Evolutionary conservation across 2,797 vertebrate species (phyloP).

Genomic region (Mustela erminea): DNA sequence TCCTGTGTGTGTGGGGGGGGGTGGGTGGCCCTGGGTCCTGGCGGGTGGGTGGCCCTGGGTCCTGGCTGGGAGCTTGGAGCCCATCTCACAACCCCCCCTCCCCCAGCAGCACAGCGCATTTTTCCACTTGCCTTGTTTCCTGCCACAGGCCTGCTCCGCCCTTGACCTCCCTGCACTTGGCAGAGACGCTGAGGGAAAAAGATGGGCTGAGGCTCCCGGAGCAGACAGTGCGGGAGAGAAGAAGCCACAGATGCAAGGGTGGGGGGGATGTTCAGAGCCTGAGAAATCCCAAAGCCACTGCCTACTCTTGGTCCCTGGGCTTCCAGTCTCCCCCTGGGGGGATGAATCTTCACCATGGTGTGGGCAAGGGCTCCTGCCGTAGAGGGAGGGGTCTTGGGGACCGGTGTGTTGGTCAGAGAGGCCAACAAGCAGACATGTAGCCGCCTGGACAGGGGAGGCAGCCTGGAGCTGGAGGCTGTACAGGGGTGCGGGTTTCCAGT

Average conservation of each 20-base stretch:
- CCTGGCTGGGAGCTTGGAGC: background rate
- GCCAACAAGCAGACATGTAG: background rate
- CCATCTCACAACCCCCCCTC: background rate
- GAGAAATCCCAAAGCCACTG: background rate
- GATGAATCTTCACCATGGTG: background rate
- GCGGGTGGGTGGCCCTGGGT: background rate
- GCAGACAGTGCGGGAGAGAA: background rate
- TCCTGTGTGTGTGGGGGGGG: no score
- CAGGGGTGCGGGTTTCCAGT: background rate
- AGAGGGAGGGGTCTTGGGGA: background rate
- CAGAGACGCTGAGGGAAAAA: background rate
- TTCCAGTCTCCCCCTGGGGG: background rate
- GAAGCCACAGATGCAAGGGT: background rate
- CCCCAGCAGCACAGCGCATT: fast-evolving
- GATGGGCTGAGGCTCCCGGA: background rate
- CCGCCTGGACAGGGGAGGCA: background rate
- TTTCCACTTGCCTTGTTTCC: background rate
- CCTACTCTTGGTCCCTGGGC: background rate
- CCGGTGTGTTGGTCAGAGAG: background rate
- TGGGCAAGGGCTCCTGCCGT: background rate
- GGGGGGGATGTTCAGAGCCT: background rate
- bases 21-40: background rate
- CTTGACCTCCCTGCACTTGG: background rate
- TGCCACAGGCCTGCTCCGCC: background rate
- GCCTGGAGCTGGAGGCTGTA: background rate